A percentile compares a stretch with the other conserved stretches of the same genome.
Evolutionary conservation across 2,113 vertebrate genomes (phyloP).

Genomic region (Ochotona princeps): DNA sequence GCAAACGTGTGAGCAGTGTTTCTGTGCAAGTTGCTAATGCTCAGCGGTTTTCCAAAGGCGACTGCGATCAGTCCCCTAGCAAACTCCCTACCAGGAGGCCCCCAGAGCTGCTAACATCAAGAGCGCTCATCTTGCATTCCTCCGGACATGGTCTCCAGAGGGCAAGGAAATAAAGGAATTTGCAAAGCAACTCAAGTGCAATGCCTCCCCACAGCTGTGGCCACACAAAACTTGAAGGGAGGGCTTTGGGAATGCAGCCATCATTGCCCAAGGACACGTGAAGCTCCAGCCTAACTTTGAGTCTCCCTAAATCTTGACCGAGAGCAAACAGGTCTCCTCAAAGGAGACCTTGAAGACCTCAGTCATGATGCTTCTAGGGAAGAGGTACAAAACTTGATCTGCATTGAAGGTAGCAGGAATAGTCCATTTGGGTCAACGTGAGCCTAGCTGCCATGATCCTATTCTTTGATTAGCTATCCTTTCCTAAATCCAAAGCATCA

Average conservation of each 20-base stretch:
- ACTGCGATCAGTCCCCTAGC: slow-evolving; percentile 1
- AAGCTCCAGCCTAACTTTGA: background rate
- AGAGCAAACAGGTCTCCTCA: background rate
- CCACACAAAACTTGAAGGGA: background rate
- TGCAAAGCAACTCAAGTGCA: background rate
- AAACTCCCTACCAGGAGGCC: slow-evolving; percentile 11
- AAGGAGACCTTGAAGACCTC: background rate
- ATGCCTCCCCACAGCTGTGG: background rate
- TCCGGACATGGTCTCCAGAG: background rate
- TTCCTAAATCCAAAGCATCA: background rate
- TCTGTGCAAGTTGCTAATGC: slow-evolving; percentile 43
- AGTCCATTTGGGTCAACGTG: background rate
- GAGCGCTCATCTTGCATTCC: slow-evolving; percentile 53
- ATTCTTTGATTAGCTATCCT: slow-evolving; percentile 5
- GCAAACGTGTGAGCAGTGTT: slow-evolving; percentile 24
- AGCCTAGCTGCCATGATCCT: background rate
- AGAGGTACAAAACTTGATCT: background rate
- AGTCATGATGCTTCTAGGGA: background rate
- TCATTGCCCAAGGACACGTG: background rate
- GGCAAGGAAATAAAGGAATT: slow-evolving; percentile 49
- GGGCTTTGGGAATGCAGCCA: background rate
- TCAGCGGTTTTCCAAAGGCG: slow-evolving; percentile 55
- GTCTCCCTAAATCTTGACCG: background rate
- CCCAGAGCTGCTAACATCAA: background rate
- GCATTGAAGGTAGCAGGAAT: background rate